Base-by-base conservation (phyloP, 2,888 invertebrate species). In the Eupithecia tripunctaria region DNA sequence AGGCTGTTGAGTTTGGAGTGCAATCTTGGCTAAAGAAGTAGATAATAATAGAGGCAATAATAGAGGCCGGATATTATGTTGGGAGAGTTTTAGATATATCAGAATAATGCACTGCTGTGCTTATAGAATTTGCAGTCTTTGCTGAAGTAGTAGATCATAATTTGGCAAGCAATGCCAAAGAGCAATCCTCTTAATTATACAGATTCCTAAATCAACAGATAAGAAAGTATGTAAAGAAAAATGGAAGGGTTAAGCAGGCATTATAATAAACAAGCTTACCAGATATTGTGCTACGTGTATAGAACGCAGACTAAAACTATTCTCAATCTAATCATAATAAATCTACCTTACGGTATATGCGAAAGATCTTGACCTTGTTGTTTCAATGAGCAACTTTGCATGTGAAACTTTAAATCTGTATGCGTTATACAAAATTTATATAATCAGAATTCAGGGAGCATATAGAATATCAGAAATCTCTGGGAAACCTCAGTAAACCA, bases 401-500 rank as follows among this genome's bases (percentile, higher is more conserved):
- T 36, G 32, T 12, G 63, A 32, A 63, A 36, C 63, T n/a, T 60
- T 18, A n/a, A 43, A 21, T 43, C 25, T 38, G 56, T 38, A 60
- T 60, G 59, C 59, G 62, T 15, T 62, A 68, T 36, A 38, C 38
- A 21, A 60, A 68, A 47, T 62, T 18, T 43, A 51, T 29, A 25
- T 65, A 29, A 71, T 62, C 38, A 66, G 51, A 68, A 74, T 73
- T 68, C 60, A 70, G 51, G 63, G 56, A 47, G 15, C 64, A 38
- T 64, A 47, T 62, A 47, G 70, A 65, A 47, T 68, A 74, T 69
- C 62, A 67, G 38, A 67, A 72, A 70, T 72, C 59, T 72, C 69
- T 60, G 63, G 41, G 47, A 67, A 74, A 69, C 69, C 67, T 51
- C 67, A 74, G 29, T 64, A 68, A 74, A 72, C 74, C 74, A 74